Evolutionary conservation across 2,888 invertebrate species (phyloP), one percentile per base, ranked within the genome.

Genomic region (Tetramorium bicarinatum): DNA sequence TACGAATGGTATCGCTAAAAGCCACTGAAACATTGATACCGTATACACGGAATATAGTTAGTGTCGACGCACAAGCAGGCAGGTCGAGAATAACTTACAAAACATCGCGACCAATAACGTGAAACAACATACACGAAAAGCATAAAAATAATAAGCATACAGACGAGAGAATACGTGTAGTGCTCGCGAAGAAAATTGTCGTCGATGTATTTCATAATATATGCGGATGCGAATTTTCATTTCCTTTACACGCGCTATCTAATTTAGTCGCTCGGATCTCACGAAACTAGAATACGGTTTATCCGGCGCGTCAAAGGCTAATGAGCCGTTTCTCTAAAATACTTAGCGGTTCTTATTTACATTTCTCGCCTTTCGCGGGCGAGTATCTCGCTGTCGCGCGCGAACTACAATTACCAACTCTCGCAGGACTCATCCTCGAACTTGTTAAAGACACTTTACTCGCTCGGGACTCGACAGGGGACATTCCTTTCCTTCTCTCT

Each of bases 321-420:
- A 80, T 71, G 79, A 80, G 72, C 47, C 79, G 72, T 80, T 80
- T 80, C 79, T 80, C 59, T 72, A 71, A 80, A 80, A 80, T 71
- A 80, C 72, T 80, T 71, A 59, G 59, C 72, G 38, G 47, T 56
- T 49, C 72, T 80, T 80, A 80, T 80, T 80, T 80, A 80, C 79
- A 80, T 80, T 80, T 80, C 59, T 52, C 64, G 62, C 11, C 62
- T 41, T 34, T 64, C 74, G 49, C 81, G 56, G 56, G 34, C 56
- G 34, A 62, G 38, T 7, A 34, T 29, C 13, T 21, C 47, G 59
- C 34, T 4, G 29, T 21, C 47, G 38, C 64, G 74, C 64, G 62
- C 81, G 18, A 62, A 75, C 29, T 75, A 72, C 25, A 80, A 80
- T 80, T 80, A 80, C 38, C 59, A 80, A 59, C 69, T 69, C 69